A percentile compares a stretch with the other conserved stretches of the same genome.
Evolutionary conservation across 2,888 invertebrate genomes (phyloP).

Genomic region (Gandaritis pyraliata): DNA sequence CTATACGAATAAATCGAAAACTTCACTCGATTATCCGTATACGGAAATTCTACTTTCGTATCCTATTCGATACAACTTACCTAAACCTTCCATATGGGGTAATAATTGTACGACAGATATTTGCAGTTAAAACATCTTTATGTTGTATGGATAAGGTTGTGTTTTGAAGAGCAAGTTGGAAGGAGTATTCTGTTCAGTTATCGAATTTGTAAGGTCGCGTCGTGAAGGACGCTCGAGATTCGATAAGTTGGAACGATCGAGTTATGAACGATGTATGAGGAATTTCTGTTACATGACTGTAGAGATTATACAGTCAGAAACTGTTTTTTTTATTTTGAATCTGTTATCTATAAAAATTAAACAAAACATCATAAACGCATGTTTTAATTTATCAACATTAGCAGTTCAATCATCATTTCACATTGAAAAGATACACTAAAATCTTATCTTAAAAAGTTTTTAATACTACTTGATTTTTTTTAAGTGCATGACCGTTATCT

Average conservation of each 20-base stretch:
- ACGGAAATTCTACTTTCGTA: constrained; percentile 38
- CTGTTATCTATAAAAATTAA: no score
- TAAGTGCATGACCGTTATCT: no score
- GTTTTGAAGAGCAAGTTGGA: not conserved
- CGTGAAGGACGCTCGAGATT: constrained; percentile 31
- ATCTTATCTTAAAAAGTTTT: no score
- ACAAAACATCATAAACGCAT: no score
- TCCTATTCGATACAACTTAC: constrained; percentile 38
- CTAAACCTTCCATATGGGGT: constrained; percentile 35
- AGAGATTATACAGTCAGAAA: no score
- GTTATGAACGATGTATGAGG: constrained; percentile 17
- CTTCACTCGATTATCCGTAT: constrained; percentile 40
- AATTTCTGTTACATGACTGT: constrained; percentile 11
- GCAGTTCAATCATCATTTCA: no score
- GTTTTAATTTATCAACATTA: no score
- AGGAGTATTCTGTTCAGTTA: constrained; percentile 28
- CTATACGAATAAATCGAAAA: constrained; percentile 40
- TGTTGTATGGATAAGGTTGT: constrained; percentile 18
- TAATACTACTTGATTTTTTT: no score
- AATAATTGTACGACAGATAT: constrained; percentile 33
- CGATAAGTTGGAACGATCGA: constrained; percentile 27
- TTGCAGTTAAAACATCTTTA: constrained; percentile 23
- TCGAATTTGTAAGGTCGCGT: constrained; percentile 38
- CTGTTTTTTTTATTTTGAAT: no score
- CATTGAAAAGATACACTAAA: no score